These are phyloP conservation scores for Pseudomugil tenellus DNA, from an alignment of 2,797 vertebrate genomes.

Conservation along the genomic window DNA sequence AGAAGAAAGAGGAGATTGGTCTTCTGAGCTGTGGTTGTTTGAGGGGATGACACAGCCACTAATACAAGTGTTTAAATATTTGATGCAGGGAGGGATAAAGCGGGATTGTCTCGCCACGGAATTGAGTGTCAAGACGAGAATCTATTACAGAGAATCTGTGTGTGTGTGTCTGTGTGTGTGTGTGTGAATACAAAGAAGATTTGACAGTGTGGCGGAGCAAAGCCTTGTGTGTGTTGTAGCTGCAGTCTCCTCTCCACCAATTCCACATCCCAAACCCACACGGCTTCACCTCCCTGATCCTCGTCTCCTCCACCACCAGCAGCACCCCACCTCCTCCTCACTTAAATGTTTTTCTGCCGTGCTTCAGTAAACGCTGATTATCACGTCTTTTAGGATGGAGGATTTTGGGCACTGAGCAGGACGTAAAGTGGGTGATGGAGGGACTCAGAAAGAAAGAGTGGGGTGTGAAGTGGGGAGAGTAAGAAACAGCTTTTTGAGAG, in stretches of 20 bases:
- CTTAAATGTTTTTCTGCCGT: slow-evolving; percentile 93
- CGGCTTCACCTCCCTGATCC: slow-evolving; percentile 5
- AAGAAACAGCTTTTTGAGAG: slow-evolving; percentile 29
- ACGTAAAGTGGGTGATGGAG: slow-evolving; percentile 37
- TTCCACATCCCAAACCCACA: slow-evolving; percentile 63
- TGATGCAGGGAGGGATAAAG: slow-evolving; percentile 99
- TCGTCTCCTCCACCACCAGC: slow-evolving; percentile 16
- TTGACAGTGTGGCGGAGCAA: slow-evolving; percentile 71
- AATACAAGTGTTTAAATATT: slow-evolving; percentile 99
- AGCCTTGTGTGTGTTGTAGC: slow-evolving; percentile 92
- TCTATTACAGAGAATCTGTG: slow-evolving; percentile 97
- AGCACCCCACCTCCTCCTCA: slow-evolving; percentile 74
- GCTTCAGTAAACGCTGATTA: slow-evolving; percentile 96
- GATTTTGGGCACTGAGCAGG: slow-evolving; percentile 46
- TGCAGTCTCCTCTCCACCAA: slow-evolving; percentile 87
- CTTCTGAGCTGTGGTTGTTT: slow-evolving; percentile 88
- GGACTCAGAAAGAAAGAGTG: slow-evolving; percentile 27
- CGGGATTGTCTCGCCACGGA: slow-evolving; percentile 98
- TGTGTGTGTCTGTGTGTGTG: slow-evolving; percentile 50
- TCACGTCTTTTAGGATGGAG: slow-evolving; percentile 82
- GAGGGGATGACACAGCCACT: slow-evolving; percentile 89
- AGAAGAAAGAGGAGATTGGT: slow-evolving; percentile 75
- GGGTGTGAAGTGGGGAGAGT: slow-evolving; percentile 18
- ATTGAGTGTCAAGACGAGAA: slow-evolving; percentile 99
- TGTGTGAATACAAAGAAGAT: slow-evolving; percentile 59